Evolutionary conservation across 2,113 vertebrate genomes (phyloP), one percentile per base, ranked within the genome.

Genomic region (Synodontis membranacea): DNA sequence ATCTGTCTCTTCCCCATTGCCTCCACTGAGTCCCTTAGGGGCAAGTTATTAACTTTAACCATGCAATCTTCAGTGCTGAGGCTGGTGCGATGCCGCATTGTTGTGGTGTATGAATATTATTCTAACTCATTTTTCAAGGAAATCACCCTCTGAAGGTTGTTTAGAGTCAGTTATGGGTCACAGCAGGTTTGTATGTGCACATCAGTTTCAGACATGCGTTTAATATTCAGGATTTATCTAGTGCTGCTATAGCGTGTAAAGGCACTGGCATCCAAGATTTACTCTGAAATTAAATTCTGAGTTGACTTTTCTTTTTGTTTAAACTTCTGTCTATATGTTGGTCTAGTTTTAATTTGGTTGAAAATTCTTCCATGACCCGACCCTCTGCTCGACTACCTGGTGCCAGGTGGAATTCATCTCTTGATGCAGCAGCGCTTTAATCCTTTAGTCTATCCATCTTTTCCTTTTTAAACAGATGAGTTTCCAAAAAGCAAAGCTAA

Each of bases 171-270:
- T 86, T 90, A 91, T 83, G 85, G 91, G 90, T 93, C 92, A 93
- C 86, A 91, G 90, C 31, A 87, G 46, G 86, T 82, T 89, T 85
- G 88, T 88, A 88, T 89, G 89, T 90, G 91, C 86, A 80, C 42
- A 79, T 86, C 79, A 91, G 90, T 92, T 83, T 92, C 78, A 82
- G 82, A 17, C 85, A 86, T 87, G 80, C 86, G 90, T 91, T 89
- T 94, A 94, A 94, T 88, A 93, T 93, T 93, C 82, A 92, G 81
- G 92, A 93, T 94, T 90, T 92, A 64, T 44, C 25, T 44, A 84
- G 82, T 88, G 72, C 86, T 88, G 68, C 80, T 21, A 25, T 31
- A 56, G 28, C 66, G 78, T 80, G n/a, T 6, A 78, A 78, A n/a
- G 3, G 34, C 17, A 34, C 15, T 21, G n/a, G 75, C 48, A 34